A percentile compares a stretch with the other conserved stretches of the same genome.
Conservation (phyloP, 30 jellyfish, hydroid and myxozoan genomes). For the Pseudorhiza aurosa region DNA sequence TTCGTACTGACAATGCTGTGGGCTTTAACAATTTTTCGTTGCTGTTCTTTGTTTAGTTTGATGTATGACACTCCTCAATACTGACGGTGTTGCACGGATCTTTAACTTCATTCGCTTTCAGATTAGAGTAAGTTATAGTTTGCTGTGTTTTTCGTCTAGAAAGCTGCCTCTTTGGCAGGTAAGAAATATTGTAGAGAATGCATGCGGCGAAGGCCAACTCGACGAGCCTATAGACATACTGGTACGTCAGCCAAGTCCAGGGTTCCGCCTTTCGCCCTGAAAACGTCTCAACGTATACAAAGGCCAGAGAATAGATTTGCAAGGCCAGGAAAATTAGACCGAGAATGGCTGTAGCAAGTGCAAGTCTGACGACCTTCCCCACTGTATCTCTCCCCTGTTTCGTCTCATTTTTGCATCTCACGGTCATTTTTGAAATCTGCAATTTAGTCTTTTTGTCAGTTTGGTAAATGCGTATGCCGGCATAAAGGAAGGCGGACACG, state of each 20-base stretch:
- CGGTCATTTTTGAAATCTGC: slow-evolving; percentile 26
- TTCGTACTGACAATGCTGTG: too few relatives aligned
- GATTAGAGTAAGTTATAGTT: background rate
- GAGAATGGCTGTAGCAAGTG: slow-evolving; percentile 42
- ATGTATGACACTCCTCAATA: background rate
- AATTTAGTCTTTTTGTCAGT: slow-evolving; percentile 30
- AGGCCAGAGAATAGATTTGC: slow-evolving; percentile 64
- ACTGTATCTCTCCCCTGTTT: background rate
- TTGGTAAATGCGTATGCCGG: slow-evolving; percentile 36
- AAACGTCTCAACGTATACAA: slow-evolving; percentile 2
- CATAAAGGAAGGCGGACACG: slow-evolving; percentile 37
- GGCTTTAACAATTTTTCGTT: too few relatives aligned
- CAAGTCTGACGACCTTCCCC: slow-evolving; percentile 63
- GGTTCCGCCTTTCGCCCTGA: slow-evolving; percentile 23
- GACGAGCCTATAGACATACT: slow-evolving; percentile 50
- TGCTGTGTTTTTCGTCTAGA: background rate
- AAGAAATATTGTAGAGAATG: slow-evolving; percentile 51
- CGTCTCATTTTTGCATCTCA: background rate
- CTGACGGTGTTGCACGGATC: background rate
- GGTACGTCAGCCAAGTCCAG: slow-evolving; percentile 75
- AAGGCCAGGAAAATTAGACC: slow-evolving; percentile 45
- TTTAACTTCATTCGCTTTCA: background rate
- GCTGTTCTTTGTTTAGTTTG: too few relatives aligned
- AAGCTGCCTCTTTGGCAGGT: slow-evolving; percentile 21
- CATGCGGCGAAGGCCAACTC: slow-evolving; percentile 53